Conservation (phyloP, 2,888 invertebrate species). For the Uropetala carovei region DNA sequence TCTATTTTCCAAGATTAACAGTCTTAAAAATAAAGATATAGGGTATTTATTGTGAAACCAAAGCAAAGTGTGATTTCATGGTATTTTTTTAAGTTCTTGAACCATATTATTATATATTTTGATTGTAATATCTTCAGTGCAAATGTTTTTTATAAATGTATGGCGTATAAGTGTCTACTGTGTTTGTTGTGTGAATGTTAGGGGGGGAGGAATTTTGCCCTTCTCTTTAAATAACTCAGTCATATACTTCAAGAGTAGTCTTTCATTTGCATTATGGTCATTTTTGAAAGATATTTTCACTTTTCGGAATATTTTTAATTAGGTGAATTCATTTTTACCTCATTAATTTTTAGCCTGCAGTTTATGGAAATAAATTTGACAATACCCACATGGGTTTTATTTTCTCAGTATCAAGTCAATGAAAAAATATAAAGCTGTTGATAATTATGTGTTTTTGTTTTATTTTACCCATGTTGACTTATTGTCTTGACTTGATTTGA, state of each 20-base stretch:
- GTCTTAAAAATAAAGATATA: background rate
- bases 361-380: background rate
- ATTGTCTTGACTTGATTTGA: too few species aligned
- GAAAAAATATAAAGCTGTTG: slow-evolving; percentile 11
- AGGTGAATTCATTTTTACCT: slow-evolving; percentile 31
- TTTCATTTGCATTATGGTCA: background rate
- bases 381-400: slow-evolving; percentile 27
- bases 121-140: slow-evolving; percentile 7
- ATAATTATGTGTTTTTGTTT: slow-evolving; percentile 31
- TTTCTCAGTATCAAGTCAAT: slow-evolving; percentile 6
- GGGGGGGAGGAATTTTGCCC: background rate
- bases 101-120: slow-evolving; percentile 41
- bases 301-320: background rate
- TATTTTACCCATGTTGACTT: background rate
- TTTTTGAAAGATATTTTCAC: background rate
- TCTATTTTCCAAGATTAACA: background rate
- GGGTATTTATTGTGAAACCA: slow-evolving; percentile 33
- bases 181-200: background rate
- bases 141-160: slow-evolving; percentile 17
- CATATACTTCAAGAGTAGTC: background rate
- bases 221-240: background rate
- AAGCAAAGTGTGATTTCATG: slow-evolving; percentile 8
- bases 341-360: slow-evolving; percentile 8
- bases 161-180: background rate
- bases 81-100: slow-evolving; percentile 11